Evolutionary conservation across 92 coral and sea anemone species (phyloP).

Genomic region (Epizoanthus rinbou): DNA sequence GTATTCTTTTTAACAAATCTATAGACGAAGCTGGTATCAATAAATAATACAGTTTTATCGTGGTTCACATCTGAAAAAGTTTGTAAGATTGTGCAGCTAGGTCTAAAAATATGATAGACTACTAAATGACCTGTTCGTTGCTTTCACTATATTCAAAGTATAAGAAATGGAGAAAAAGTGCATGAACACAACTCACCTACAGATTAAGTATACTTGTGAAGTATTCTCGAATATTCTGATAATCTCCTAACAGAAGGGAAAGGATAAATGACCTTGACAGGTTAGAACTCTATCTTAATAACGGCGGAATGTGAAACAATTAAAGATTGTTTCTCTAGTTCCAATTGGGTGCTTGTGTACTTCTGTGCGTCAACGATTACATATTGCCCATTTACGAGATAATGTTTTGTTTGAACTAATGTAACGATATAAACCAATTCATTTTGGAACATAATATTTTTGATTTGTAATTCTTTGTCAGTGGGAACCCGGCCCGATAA

Average conservation of each 20-base stretch:
- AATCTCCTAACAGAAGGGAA: not conserved
- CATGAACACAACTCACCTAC: not conserved
- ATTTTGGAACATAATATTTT: not conserved
- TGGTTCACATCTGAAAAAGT: too few species aligned
- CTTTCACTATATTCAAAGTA: not conserved
- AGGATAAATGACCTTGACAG: not conserved
- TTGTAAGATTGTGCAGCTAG: too few species aligned
- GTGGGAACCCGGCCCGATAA: not conserved
- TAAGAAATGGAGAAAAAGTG: not conserved
- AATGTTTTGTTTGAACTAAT: not conserved
- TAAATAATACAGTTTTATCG: too few species aligned
- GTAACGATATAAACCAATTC: not conserved
- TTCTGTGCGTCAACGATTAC: not conserved
- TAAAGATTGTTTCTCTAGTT: not conserved
- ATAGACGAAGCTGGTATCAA: too few species aligned
- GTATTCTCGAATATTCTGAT: not conserved
- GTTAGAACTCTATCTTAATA: not conserved
- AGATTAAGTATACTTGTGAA: not conserved
- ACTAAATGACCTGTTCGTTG: not conserved
- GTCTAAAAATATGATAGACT: not conserved
- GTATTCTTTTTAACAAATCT: too few species aligned
- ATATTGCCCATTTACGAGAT: not conserved
- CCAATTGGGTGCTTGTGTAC: not conserved
- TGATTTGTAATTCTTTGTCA: not conserved
- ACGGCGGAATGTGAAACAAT: constrained; percentile 2